Percentiles rank a stretch among this genome's conserved stretches.
These are phyloP conservation scores for Lycia hirtaria DNA, from an alignment of 2,888 invertebrate genomes.

Conservation along the genomic window DNA sequence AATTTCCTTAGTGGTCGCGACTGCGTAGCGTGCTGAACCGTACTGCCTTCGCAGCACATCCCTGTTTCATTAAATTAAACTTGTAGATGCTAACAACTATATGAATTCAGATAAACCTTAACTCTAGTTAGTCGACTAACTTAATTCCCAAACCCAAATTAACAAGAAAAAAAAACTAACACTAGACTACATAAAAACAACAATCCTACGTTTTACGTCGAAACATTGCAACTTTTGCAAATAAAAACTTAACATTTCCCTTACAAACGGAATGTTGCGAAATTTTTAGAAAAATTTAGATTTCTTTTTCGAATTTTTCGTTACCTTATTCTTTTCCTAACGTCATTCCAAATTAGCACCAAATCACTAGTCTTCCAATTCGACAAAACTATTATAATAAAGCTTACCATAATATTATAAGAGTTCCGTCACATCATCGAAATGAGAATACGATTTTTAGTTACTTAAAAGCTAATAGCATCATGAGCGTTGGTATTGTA, in stretches of 20 bases:
- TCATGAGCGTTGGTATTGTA: neutral
- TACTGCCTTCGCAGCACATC: constrained; percentile 81
- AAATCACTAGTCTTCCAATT: constrained; percentile 84
- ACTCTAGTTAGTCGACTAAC: constrained; percentile 79
- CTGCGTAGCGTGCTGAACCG: constrained; percentile 53
- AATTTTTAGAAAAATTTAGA: constrained; percentile 47
- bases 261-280: constrained; percentile 79
- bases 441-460: constrained; percentile 4
- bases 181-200: constrained; percentile 82
- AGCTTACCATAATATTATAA: constrained; percentile 64
- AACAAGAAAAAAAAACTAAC: constrained; percentile 82
- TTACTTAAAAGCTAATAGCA: neutral
- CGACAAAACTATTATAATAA: constrained; percentile 76
- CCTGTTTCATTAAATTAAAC: constrained; percentile 82
- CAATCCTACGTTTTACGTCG: constrained; percentile 73
- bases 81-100: constrained; percentile 76
- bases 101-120: constrained; percentile 84
- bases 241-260: constrained; percentile 81
- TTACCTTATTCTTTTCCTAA: constrained; percentile 63
- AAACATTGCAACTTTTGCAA: constrained; percentile 79
- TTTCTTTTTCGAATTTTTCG: constrained; percentile 56
- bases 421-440: neutral
- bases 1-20: constrained; percentile 61
- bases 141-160: constrained; percentile 84
- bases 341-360: constrained; percentile 82